Conservation (phyloP, 2,113 vertebrate species). For the Hemichromis elongatus region DNA sequence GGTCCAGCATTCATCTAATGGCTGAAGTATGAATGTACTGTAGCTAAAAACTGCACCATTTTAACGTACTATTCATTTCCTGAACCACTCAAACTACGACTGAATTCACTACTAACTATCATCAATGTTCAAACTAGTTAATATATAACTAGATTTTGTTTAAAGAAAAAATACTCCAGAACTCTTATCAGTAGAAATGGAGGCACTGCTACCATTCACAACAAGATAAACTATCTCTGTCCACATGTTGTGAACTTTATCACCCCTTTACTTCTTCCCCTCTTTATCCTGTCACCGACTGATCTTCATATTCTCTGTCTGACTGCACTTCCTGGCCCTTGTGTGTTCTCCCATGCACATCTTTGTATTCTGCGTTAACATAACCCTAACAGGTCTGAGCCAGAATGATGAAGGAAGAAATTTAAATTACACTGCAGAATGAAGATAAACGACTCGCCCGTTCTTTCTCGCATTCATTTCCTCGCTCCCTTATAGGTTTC, state of each 20-base stretch:
- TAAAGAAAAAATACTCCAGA: background rate
- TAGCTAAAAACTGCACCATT: background rate
- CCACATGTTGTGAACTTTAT: background rate
- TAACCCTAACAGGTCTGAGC: background rate
- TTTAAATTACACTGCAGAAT: background rate
- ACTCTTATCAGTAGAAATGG: background rate
- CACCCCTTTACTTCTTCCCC: background rate
- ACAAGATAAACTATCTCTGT: background rate
- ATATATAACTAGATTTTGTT: background rate
- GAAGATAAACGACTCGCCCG: background rate
- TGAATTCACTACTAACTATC: background rate
- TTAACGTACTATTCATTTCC: background rate
- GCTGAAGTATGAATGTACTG: background rate
- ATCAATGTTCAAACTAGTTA: background rate
- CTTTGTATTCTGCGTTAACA: background rate
- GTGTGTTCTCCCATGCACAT: background rate
- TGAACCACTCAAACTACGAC: background rate
- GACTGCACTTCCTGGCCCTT: background rate
- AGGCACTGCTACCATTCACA: background rate
- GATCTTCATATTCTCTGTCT: background rate
- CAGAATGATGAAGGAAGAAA: background rate
- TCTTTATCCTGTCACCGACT: background rate
- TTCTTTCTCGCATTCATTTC: background rate
- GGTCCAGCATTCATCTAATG: background rate
- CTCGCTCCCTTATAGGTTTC: background rate